Evolutionary conservation across 2,797 vertebrate species (phyloP), one percentile per base, ranked within the genome.

Genomic region (Delichon dasypus): DNA sequence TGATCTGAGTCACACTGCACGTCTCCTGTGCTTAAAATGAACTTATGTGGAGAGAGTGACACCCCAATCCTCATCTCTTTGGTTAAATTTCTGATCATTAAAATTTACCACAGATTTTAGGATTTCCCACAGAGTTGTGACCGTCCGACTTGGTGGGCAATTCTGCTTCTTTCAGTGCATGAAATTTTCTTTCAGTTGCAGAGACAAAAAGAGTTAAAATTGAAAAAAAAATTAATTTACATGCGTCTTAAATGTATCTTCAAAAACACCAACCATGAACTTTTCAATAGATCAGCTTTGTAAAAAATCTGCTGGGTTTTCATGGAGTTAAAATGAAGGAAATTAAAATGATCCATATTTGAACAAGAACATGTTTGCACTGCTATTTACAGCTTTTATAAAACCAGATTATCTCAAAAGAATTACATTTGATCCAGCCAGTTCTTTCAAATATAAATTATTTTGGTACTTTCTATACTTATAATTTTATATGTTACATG

Each of bases 1-100:
- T 90, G 34, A 50, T 89, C 38, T 77, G 55, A 51, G 51, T 93
- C 79, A 82, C 54, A 25, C 38, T 77, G 47, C 32, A 10, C 9
- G 22, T 23, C 8, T 73, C 16, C 67, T 64, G 25, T 36, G 17
- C 32, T 95, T 75, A 40, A 95, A 95, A 91, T 71, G 27, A 84
- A 82, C 91, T 94, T 90, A 25, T 61, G 30, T 38, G 44, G 26
- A 48, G 72, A 74, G 84, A 75, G 61, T 8, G 50, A 45, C 30
- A 40, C 38, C 71, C 50, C 30, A 30, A 38, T 77, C 38, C 34
- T 73, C 26, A 36, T 18, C 9, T 82, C 29, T 86, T 45, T 47
- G 42, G 53, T 62, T 71, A 60, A 26, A 76, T 71, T 90, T 92
- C 32, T 90, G 36, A 34, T 32, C 40, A 16, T 61, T 77, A n/a